Conservation (phyloP, 2,113 vertebrate genomes). For the Amphiprion ocellaris region DNA sequence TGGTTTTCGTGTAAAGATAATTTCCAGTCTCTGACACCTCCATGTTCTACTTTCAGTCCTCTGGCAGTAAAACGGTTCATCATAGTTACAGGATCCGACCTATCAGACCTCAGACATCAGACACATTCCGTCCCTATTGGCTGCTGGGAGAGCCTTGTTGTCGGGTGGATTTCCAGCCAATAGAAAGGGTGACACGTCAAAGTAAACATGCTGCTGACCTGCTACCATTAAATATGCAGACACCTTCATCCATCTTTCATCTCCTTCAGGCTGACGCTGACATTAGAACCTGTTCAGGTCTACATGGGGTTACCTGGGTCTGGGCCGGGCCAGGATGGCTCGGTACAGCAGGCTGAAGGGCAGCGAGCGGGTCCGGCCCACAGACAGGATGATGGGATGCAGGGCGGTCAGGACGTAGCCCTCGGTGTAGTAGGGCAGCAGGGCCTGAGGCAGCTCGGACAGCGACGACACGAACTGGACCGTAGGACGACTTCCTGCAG, state of each 20-base stretch:
- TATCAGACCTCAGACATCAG: slow-evolving; percentile 10
- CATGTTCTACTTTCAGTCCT: too few species aligned
- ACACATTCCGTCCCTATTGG: slow-evolving; percentile 53
- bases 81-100: not conserved
- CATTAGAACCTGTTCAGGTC: too few species aligned
- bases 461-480: slow-evolving; percentile 92
- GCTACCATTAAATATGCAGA: slow-evolving; percentile 77
- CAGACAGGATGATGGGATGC: slow-evolving; percentile 92
- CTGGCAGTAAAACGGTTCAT: too few species aligned
- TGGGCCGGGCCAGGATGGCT: slow-evolving; percentile 89
- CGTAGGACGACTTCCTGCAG: slow-evolving; percentile 89
- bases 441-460: slow-evolving; percentile 89
- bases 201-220: slow-evolving; percentile 55
- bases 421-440: slow-evolving; percentile 93
- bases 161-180: slow-evolving; percentile 65
- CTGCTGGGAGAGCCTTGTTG: slow-evolving; percentile 62
- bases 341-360: slow-evolving; percentile 93
- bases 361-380: slow-evolving; percentile 86
- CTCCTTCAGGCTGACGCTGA: slow-evolving; percentile 42
- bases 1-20: too few species aligned
- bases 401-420: slow-evolving; percentile 91
- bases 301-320: slow-evolving; percentile 84
- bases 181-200: slow-evolving; percentile 18
- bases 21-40: too few species aligned
- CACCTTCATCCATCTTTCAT: slow-evolving; percentile 75